Percentiles rank a stretch among this genome's conserved stretches.
phyloP scores from a whole-genome alignment of 2,113 vertebrate genomes.

The Ophthalmolycus amberensis region DNA sequence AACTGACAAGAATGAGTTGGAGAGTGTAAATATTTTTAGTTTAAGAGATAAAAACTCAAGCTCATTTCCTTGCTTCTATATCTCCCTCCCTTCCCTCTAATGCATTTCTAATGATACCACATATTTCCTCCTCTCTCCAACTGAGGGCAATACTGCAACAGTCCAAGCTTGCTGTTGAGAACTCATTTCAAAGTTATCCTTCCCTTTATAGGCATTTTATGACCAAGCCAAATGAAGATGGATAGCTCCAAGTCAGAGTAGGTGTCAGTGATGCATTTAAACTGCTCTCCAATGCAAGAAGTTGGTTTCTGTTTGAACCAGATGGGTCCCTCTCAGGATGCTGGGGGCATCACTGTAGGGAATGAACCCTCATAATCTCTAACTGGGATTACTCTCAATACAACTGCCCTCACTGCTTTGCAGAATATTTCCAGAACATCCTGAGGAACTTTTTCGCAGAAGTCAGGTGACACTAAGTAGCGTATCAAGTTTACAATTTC shows the following conservation, averaged over 20 bases:
- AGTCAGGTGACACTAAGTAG: constrained; percentile 2
- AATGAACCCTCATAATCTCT: constrained; percentile 43
- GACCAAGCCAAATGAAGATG: constrained; percentile 65
- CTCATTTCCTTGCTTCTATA: constrained; percentile 49
- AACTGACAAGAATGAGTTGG: constrained; percentile 39
- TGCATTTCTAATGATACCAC: constrained; percentile 76
- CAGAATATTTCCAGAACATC: constrained; percentile 47
- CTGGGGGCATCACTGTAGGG: constrained; percentile 38
- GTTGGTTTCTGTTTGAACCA: constrained; percentile 47
- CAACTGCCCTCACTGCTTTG: constrained; percentile 7
- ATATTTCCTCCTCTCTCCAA: constrained; percentile 53
- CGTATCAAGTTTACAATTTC: constrained; percentile 3
- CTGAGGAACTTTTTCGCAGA: neutral
- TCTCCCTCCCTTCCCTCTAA: constrained; percentile 60
- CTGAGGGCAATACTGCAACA: constrained; percentile 48
- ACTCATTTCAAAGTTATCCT: constrained; percentile 67
- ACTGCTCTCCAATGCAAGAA: constrained; percentile 33
- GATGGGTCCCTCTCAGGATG: constrained; percentile 57
- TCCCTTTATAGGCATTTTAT: constrained; percentile 63
- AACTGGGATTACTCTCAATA: constrained; percentile 54
- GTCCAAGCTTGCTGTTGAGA: constrained; percentile 53
- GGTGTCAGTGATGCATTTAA: constrained; percentile 67
- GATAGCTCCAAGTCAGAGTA: constrained; percentile 48
- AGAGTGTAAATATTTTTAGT: constrained; percentile 61
- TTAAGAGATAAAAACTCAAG: constrained; percentile 57